A percentile compares a stretch with the other conserved stretches of the same genome.
These are phyloP conservation scores for Camponotus vicinus DNA, from an alignment of 1,140 invertebrate genomes.

Conservation along the genomic window DNA sequence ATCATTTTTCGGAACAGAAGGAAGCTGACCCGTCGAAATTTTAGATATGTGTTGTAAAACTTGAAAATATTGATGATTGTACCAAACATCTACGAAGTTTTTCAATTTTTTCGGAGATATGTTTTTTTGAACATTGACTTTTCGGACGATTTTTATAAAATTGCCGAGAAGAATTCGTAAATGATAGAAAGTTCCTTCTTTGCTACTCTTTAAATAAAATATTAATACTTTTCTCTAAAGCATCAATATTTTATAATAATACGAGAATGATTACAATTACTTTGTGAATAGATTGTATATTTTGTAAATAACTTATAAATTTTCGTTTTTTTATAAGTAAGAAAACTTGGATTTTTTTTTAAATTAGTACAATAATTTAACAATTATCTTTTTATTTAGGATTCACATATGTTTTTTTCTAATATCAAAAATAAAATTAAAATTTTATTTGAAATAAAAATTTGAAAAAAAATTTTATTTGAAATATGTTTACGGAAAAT, in stretches of 20 bases:
- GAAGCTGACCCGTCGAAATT: background rate
- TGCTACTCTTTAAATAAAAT: background rate
- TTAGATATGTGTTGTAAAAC: background rate
- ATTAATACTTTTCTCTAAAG: background rate
- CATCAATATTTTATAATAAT: background rate
- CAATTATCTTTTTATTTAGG: no score
- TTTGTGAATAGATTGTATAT: background rate
- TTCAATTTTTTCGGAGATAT: background rate
- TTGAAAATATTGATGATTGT: background rate
- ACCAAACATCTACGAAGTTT: background rate
- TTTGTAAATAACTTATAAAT: constrained; percentile 1
- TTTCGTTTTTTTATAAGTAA: background rate
- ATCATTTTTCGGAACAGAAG: background rate
- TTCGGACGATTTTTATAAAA: background rate
- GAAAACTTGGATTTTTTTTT: background rate
- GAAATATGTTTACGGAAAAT: no score
- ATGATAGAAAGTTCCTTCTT: background rate
- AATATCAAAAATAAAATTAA: no score
- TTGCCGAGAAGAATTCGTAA: background rate
- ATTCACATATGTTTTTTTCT: no score
- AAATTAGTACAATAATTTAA: background rate
- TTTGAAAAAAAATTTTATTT: no score
- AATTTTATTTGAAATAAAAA: no score
- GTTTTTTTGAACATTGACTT: constrained; percentile 11
- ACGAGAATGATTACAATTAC: background rate